phyloP scores from a whole-genome alignment of 2,797 vertebrate species.

The Sebastes cheni region DNA sequence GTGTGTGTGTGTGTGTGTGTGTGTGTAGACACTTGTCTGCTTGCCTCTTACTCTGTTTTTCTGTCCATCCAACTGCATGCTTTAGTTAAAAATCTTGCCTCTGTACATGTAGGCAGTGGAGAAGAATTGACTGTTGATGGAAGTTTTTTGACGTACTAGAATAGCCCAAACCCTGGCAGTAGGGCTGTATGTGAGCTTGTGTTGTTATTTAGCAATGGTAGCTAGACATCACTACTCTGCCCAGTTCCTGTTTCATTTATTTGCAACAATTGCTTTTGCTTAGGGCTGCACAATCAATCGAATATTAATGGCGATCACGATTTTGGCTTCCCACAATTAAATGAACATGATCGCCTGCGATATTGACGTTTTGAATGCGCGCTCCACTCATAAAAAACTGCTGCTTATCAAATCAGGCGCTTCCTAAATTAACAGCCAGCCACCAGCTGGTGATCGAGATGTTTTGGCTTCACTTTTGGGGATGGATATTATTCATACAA shows the following conservation, averaged over 20 bases:
- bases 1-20: neutral
- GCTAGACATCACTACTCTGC: neutral
- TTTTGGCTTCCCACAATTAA: too few relatives aligned
- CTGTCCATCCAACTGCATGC: neutral
- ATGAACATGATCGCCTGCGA: too few relatives aligned
- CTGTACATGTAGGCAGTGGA: neutral
- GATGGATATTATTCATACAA: too few relatives aligned
- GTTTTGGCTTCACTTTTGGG: too few relatives aligned
- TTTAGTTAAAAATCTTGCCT: neutral
- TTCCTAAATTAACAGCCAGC: too few relatives aligned
- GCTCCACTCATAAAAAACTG: too few relatives aligned
- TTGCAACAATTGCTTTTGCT: neutral
- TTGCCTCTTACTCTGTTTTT: neutral
- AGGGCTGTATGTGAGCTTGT: neutral
- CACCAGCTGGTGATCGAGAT: rapidly evolving
- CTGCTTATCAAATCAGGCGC: too few relatives aligned
- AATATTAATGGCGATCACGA: too few relatives aligned
- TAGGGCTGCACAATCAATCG: neutral
- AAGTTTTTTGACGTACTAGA: neutral
- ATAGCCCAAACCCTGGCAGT: neutral
- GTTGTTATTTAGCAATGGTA: neutral
- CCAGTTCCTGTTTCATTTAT: neutral
- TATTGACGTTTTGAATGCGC: too few relatives aligned
- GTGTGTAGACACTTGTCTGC: neutral
- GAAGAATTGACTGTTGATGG: neutral